Conservation (phyloP, 1,140 invertebrate genomes). For the Scaptomyza montana region DNA sequence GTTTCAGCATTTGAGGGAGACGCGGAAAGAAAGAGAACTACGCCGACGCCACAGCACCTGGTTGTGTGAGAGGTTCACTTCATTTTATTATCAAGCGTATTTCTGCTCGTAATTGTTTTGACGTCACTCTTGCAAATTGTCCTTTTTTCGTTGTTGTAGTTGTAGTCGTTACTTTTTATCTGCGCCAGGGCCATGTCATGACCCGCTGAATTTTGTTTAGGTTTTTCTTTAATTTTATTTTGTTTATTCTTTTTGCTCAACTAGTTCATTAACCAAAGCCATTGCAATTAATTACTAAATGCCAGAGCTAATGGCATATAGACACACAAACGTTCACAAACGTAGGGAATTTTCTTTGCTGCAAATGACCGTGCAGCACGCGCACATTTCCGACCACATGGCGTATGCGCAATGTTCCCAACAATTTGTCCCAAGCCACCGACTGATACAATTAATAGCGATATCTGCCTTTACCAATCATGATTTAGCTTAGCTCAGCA, state of each 20-base stretch:
- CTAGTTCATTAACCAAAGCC: slow-evolving; percentile 67
- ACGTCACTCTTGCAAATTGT: slow-evolving; percentile 78
- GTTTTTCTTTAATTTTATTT: slow-evolving; percentile 20
- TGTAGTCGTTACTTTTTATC: slow-evolving; percentile 13
- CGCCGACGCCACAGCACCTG: slow-evolving; percentile 3
- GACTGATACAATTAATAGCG: slow-evolving; percentile 41
- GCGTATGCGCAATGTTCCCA: slow-evolving; percentile 47
- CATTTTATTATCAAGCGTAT: slow-evolving; percentile 80
- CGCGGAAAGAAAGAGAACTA: neutral
- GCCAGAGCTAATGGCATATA: slow-evolving; percentile 43
- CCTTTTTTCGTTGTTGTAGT: slow-evolving; percentile 42
- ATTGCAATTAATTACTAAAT: slow-evolving; percentile 61
- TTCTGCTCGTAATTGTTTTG: slow-evolving; percentile 80
- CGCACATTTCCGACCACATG: slow-evolving; percentile 32
- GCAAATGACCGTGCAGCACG: slow-evolving; percentile 47
- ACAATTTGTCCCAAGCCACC: slow-evolving; percentile 34
- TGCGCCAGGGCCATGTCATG: slow-evolving; percentile 29
- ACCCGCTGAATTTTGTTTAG: slow-evolving; percentile 13
- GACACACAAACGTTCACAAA: slow-evolving; percentile 6
- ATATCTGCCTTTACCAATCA: slow-evolving; percentile 40
- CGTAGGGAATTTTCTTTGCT: neutral
- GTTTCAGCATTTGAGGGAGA: slow-evolving; percentile 60
- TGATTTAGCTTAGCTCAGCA: slow-evolving; percentile 14
- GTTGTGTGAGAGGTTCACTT: slow-evolving; percentile 51
- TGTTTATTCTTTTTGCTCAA: slow-evolving; percentile 29